These are phyloP conservation scores for Scaeva pyrastri DNA, from an alignment of 2,888 invertebrate species.

Conservation along the genomic window DNA sequence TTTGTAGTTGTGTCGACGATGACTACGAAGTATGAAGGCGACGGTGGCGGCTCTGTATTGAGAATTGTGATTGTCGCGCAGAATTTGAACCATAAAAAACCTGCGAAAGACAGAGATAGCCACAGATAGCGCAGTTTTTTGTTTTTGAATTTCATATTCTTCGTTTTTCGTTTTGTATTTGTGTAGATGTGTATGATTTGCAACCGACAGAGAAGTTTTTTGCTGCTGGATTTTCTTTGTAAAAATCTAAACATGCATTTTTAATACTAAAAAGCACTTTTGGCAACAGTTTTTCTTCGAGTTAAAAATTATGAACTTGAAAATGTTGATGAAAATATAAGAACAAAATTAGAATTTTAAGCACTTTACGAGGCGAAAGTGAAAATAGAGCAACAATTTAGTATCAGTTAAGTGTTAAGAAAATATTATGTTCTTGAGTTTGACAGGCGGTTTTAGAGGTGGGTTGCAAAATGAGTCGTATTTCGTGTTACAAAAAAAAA, in stretches of 20 bases:
- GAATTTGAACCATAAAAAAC: constrained; percentile 35
- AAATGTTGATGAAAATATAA: neutral
- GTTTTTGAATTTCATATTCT: neutral
- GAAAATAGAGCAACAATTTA: constrained; percentile 20
- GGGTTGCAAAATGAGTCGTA: neutral
- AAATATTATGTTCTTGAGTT: neutral
- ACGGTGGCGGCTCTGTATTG: neutral
- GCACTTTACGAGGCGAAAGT: constrained; percentile 14
- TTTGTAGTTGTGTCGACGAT: constrained; percentile 33
- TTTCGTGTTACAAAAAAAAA: neutral
- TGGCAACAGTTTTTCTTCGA: constrained; percentile 44
- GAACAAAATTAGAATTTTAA: neutral
- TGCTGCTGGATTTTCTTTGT: constrained; percentile 46
- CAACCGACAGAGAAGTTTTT: neutral
- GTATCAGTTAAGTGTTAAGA: neutral
- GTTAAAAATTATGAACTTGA: constrained; percentile 33
- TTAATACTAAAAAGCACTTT: constrained; percentile 11
- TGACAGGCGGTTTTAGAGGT: constrained; percentile 23
- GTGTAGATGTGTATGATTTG: constrained; percentile 30
- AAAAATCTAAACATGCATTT: constrained; percentile 20
- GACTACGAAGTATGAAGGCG: neutral
- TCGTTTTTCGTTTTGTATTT: neutral
- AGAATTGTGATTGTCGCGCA: constrained; percentile 62
- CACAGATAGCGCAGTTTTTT: constrained; percentile 35
- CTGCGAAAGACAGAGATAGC: constrained; percentile 52